Conservation (phyloP, 1,140 invertebrate genomes). For the Apis florea region DNA sequence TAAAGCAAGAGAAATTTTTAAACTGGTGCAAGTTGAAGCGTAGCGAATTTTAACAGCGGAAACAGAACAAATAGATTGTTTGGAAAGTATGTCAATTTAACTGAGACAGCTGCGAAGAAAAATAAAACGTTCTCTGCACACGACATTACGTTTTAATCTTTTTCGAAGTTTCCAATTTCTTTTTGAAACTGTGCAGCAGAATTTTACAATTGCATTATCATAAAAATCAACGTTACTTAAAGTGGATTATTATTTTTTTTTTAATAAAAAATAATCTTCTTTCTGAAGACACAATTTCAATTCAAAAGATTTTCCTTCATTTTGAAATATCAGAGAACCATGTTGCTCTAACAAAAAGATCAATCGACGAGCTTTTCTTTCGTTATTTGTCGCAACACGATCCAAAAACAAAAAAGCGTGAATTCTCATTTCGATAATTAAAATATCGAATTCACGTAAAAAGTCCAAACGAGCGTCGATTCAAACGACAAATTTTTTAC, state of each 20-base stretch:
- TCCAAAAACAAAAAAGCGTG: too few relatives aligned
- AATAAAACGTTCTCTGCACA: conserved; percentile 17
- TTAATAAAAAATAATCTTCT: background rate
- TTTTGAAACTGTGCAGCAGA: background rate
- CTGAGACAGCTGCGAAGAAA: conserved; percentile 4
- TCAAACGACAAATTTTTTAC: too few relatives aligned
- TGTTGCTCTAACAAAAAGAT: too few relatives aligned
- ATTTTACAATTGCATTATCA: background rate
- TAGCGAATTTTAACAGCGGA: background rate
- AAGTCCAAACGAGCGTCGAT: too few relatives aligned
- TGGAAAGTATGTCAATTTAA: conserved; percentile 1
- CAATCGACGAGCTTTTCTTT: too few relatives aligned
- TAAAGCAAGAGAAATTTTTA: background rate
- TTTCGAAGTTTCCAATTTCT: background rate
- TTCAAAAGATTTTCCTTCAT: too few relatives aligned
- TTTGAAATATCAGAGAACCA: too few relatives aligned
- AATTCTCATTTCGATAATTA: too few relatives aligned
- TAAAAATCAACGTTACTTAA: background rate
- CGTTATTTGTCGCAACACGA: too few relatives aligned
- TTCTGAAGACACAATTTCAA: too few relatives aligned
- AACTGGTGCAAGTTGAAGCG: background rate
- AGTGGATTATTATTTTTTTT: background rate
- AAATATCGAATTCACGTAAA: too few relatives aligned
- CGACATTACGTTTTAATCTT: conserved; percentile 4
- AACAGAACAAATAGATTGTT: background rate